Evolutionary conservation across 1,140 invertebrate species (phyloP).

Genomic region (Acromyrmex heyeri): DNA sequence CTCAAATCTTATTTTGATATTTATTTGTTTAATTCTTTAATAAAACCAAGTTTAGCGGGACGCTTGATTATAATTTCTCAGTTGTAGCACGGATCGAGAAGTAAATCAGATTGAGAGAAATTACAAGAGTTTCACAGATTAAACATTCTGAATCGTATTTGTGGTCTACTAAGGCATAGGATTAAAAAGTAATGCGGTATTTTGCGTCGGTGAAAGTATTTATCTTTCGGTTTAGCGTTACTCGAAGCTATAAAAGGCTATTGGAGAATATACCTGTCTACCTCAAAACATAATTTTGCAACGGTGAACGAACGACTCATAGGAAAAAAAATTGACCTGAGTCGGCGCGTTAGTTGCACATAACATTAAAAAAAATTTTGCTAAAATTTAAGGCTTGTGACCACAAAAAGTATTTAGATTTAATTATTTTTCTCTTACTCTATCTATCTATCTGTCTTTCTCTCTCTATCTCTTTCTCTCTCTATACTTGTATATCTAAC

Average conservation of each 20-base stretch:
- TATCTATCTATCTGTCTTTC: background rate
- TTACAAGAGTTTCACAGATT: constrained; percentile 49
- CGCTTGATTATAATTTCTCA: constrained; percentile 44
- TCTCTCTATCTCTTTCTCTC: background rate
- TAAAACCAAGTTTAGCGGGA: background rate
- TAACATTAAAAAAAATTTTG: constrained; percentile 79
- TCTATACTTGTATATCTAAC: constrained; percentile 72
- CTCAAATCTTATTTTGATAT: constrained; percentile 1
- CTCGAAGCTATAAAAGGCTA: constrained; percentile 84
- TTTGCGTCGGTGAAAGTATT: constrained; percentile 79
- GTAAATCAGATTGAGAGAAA: constrained; percentile 59
- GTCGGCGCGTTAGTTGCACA: constrained; percentile 78
- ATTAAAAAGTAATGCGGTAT: constrained; percentile 77
- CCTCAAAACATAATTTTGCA: constrained; percentile 85
- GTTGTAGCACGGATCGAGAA: constrained; percentile 58
- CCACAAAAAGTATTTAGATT: constrained; percentile 77
- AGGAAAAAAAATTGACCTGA: constrained; percentile 60
- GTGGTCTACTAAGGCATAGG: constrained; percentile 76
- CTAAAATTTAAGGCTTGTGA: constrained; percentile 82
- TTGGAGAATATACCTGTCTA: constrained; percentile 87
- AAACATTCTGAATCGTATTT: constrained; percentile 71
- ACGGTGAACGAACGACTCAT: constrained; percentile 75
- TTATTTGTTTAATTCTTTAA: background rate
- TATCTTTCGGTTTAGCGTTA: constrained; percentile 83
- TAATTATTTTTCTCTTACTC: constrained; percentile 75